Evolutionary conservation across 1,140 invertebrate genomes (phyloP).

Genomic region (Eulimnadia texana): DNA sequence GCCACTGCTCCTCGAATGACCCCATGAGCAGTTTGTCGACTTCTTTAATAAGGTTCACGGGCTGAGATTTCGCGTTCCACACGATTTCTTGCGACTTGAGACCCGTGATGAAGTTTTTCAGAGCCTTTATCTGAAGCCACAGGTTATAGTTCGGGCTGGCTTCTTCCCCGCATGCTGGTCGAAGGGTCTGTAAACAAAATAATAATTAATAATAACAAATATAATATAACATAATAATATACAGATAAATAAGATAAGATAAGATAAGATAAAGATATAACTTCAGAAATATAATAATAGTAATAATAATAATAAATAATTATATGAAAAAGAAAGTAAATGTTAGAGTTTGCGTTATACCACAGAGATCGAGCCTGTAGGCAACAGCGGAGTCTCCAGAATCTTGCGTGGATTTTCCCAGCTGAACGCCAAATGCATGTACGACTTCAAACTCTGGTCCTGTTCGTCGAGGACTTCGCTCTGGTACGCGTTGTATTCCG

Average conservation of each 20-base stretch:
- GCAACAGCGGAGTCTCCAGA: slow-evolving; percentile 6
- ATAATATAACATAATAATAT: too few relatives aligned
- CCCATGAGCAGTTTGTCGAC: slow-evolving; percentile 1
- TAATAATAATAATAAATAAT: too few relatives aligned
- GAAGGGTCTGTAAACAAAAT: background rate
- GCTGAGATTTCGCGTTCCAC: background rate
- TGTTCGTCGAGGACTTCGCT: background rate
- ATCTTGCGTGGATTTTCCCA: slow-evolving; percentile 9
- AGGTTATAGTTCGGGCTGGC: slow-evolving; percentile 4
- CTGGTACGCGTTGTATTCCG: slow-evolving; percentile 7
- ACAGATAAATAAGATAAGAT: too few relatives aligned
- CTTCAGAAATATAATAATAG: too few relatives aligned
- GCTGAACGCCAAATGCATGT: background rate
- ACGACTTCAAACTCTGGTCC: background rate
- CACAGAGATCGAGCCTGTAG: too few relatives aligned
- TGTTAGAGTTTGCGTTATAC: too few relatives aligned
- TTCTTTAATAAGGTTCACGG: background rate
- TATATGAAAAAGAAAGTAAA: too few relatives aligned
- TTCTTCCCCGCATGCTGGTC: slow-evolving; percentile 7
- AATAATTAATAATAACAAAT: too few relatives aligned
- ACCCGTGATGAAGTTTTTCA: background rate
- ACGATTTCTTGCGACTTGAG: slow-evolving; percentile 3
- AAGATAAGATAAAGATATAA: too few relatives aligned
- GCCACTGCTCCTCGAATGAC: background rate
- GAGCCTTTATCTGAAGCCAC: slow-evolving; percentile 5